phyloP scores from a whole-genome alignment of 2,888 invertebrate species.

The Chymomyza fuscimana region DNA sequence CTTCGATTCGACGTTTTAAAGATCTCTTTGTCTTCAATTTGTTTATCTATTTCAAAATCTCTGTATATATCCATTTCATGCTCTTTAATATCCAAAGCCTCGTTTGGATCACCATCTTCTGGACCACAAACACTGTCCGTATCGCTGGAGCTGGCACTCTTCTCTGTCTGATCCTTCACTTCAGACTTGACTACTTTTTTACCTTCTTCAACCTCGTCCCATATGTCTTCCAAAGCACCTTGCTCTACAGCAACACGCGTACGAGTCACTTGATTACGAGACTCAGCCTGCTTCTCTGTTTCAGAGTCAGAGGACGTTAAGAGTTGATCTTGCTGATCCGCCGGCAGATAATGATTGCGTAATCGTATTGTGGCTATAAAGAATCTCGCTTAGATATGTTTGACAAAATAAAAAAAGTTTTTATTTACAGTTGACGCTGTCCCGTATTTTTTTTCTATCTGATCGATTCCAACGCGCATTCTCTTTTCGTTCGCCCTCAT shows the following conservation, averaged over 20 bases:
- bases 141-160: conserved; percentile 41
- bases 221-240: conserved; percentile 42
- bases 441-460: conserved; percentile 76
- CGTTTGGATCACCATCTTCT: conserved; percentile 36
- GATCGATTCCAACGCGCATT: conserved; percentile 76
- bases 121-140: conserved; percentile 38
- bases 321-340: conserved; percentile 62
- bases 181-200: not conserved
- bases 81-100: too few relatives aligned
- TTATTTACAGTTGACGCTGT: conserved; percentile 76
- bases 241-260: conserved; percentile 56
- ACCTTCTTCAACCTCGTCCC: conserved; percentile 54
- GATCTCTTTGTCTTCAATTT: too few relatives aligned
- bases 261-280: conserved; percentile 34
- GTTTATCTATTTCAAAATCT: too few relatives aligned
- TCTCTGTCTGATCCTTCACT: conserved; percentile 6
- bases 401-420: not conserved
- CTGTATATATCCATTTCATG: too few relatives aligned
- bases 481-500: conserved; percentile 78
- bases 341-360: conserved; percentile 65
- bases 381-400: not conserved
- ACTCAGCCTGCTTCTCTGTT: conserved; percentile 51
- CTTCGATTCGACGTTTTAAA: too few relatives aligned
- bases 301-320: conserved; percentile 75
- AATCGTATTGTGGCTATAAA: conserved; percentile 73